Base-by-base conservation (phyloP, 2,888 invertebrate genomes). In the Neocrepidodera transversa region DNA sequence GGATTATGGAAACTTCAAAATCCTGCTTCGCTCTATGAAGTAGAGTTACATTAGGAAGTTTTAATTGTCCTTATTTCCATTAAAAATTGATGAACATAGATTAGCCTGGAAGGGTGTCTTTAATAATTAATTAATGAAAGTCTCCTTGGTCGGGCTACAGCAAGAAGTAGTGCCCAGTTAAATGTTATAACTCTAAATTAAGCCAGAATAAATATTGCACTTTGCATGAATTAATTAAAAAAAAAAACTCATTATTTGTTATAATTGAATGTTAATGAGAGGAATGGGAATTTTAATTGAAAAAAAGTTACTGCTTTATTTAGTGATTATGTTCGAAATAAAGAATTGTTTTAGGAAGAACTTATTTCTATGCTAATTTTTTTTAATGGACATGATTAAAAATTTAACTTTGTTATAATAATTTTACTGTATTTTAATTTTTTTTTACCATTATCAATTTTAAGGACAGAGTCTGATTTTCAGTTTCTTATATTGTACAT, bases 21-120 rank as follows among this genome's bases (percentile, higher is more conserved):
- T 70, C 69, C 68, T 61, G 65, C 65, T 59, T 67, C 58, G 63
- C 62, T 65, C 63, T 64, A 68, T 69, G 66, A 70, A 70, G 65
- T 66, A 68, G 71, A 64, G 65, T 71, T 70, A 71, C 67, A 70
- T 73, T 70, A 71, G 67, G 67, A 72, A 74, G 72, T 73, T 74
- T 74, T 72, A 72, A 74, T 74, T 74, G 73, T 72, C 66, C 66
- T 68, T 59, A 69, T 72, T 68, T 67, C 68, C 70, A 73, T 73
- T 71, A 72, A 74, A 71, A 74, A 74, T 74, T 74, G 72, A 74
- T 71, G 74, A 72, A 68, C 68, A 65, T 66, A 64, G 67, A 74
- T 72, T 72, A 69, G 67, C 68, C 67, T 67, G 65, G 67, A 64
- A 50, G 63, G 60, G 58, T 64, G 60, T 58, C 52, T 61, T 64